Evolutionary conservation across 2,888 invertebrate species (phyloP).

Genomic region (Ichneumon xanthorius): DNA sequence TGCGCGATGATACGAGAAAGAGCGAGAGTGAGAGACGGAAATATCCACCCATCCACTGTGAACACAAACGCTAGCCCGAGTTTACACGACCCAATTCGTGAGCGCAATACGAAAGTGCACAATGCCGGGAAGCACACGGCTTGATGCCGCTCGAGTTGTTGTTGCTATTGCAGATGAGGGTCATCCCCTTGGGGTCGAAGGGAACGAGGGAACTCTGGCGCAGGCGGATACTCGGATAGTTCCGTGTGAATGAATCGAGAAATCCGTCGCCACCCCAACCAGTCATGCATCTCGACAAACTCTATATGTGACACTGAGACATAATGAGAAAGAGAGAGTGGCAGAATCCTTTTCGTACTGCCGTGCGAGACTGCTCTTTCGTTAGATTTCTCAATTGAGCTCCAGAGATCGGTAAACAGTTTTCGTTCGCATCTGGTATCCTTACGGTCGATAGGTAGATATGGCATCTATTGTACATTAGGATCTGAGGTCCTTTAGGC

Average conservation of each 20-base stretch:
- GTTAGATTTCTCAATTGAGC: constrained; percentile 1
- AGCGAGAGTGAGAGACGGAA: constrained; percentile 43
- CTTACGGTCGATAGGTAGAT: not conserved
- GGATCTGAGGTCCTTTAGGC: no score
- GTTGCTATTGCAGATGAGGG: constrained; percentile 57
- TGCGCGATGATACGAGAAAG: constrained; percentile 49
- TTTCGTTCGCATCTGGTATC: not conserved
- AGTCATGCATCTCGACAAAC: constrained; percentile 20
- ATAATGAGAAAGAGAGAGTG: constrained; percentile 21
- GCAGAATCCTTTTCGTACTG: constrained; percentile 22
- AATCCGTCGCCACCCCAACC: constrained; percentile 42
- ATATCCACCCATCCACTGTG: constrained; percentile 8
- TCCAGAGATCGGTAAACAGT: not conserved
- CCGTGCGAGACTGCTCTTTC: not conserved
- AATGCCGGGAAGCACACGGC: constrained; percentile 45
- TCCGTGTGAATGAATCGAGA: constrained; percentile 47
- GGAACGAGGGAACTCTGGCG: constrained; percentile 28
- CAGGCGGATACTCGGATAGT: constrained; percentile 17
- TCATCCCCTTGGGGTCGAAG: constrained; percentile 63
- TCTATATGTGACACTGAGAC: constrained; percentile 10
- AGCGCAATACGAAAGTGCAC: constrained; percentile 65
- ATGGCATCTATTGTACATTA: no score
- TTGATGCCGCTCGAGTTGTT: constrained; percentile 26
- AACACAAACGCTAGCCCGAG: constrained; percentile 58
- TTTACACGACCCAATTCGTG: constrained; percentile 68